phyloP scores from a whole-genome alignment of 2,113 vertebrate species.

The Poicephalus meyeri region DNA sequence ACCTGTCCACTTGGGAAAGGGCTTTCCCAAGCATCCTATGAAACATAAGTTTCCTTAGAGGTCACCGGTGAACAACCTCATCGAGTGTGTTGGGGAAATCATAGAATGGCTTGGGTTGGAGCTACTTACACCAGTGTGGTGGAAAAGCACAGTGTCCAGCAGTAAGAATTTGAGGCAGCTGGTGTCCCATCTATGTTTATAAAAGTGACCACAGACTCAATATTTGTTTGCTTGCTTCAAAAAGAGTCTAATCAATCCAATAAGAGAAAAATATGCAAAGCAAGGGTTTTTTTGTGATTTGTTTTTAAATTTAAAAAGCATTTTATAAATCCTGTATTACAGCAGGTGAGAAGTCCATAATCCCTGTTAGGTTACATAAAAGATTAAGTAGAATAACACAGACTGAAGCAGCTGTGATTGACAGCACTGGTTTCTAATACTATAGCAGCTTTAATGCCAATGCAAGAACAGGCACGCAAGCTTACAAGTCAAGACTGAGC shows the following conservation, averaged over 20 bases:
- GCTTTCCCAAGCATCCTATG: not conserved
- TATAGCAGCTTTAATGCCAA: not conserved
- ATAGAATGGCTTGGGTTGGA: not conserved
- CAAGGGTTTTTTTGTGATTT: accelerated
- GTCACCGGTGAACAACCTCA: not conserved
- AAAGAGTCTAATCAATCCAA: not conserved
- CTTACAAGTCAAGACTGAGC: not conserved
- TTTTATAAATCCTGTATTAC: not conserved
- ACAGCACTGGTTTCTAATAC: not conserved
- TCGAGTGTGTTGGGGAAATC: not conserved
- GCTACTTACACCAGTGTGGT: not conserved
- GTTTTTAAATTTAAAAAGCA: not conserved
- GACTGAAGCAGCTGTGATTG: not conserved
- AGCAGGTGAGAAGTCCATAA: not conserved
- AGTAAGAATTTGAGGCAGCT: not conserved
- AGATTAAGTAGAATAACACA: conserved; percentile 10
- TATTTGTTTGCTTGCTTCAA: not conserved
- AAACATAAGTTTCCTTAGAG: not conserved
- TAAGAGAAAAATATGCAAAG: not conserved
- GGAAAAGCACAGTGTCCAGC: not conserved
- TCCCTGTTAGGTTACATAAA: conserved; percentile 38
- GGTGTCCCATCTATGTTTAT: not conserved
- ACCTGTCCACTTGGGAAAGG: not conserved
- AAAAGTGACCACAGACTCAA: not conserved
- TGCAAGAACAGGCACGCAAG: accelerated